Evolutionary conservation across 2,797 vertebrate genomes (phyloP), one percentile per base, ranked within the genome.

Genomic region (Peromyscus attwateri): DNA sequence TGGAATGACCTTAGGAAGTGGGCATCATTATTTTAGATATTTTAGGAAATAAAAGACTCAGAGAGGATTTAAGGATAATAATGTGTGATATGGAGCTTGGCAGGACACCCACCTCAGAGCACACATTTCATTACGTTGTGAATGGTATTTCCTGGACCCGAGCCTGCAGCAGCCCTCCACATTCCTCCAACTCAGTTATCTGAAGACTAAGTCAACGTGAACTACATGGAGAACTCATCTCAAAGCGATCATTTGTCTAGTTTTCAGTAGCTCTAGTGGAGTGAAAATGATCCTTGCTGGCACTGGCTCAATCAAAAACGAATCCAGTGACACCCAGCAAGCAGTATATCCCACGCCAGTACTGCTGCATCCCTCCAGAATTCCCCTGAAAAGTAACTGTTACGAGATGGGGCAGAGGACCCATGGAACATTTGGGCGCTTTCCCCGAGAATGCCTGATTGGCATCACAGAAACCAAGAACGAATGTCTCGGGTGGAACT

Each of bases 11-110:
- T 37, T 70, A 60, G 8, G 29, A 83, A 80, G 57, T 66, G n/a
- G 57, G 46, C 17, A 60, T 75, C 4, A 3, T 64, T 77, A 81
- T 88, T 89, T 96, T 66, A 89, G 1, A 29, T 55, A 71, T 40
- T 70, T 37, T 60, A 66, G 93, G 92, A 89, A 62, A 75, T 0
- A 0, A 0, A 37, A 95, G 82, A 70, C 55, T 91, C 62, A 27
- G 17, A 79, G 62, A 89, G 27, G 27, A 68, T 76, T 37, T 68
- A 52, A 49, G 87, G 43, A 60, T 52, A 70, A 27, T 25, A 6
- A 11, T 0, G 0, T 27, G 37, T 25, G 60, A 37, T 13, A 5
- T 0, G 0, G 37, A 66, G 6, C 23, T 23, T 19, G 70, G 31
- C 4, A n/a, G 77, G 71, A 29, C 66, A 46, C n/a, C 23, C 2